Evolutionary conservation across 2,797 vertebrate species (phyloP), one percentile per base, ranked within the genome.

Genomic region (Euthynnus affinis): DNA sequence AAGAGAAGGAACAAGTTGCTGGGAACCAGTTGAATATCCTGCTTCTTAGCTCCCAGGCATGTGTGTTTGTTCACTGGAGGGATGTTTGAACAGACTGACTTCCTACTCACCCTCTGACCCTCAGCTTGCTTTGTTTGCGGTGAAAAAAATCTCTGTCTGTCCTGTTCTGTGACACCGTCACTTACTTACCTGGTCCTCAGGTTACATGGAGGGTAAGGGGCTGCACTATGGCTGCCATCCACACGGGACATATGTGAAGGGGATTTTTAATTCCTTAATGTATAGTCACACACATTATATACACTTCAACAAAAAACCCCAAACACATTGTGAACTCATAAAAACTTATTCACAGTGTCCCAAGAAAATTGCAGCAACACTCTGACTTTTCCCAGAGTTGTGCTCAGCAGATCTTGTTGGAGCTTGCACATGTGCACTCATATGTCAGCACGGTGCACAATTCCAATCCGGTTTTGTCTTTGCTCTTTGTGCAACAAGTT

Each of bases 11-110:
- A 64, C 10, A 42, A 56, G 63, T 49, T 64, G 32, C 59, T 76
- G 65, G 71, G 71, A 92, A 83, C 66, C 20, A 25, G 66, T 81
- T 79, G 67, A 67, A 70, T 66, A 51, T 87, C 71, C 64, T 83
- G 48, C 75, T 83, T 67, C 62, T 70, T 13, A 46, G 49, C 85
- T 85, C 63, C 53, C 62, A 82, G 76, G 57, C 76, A 51, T 82
- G 55, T 66, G 53, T 91, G 88, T 92, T 94, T 94, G 91, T 78
- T 91, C 64, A 81, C 60, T 70, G 58, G 23, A 71, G 74, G 68
- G 87, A 71, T 89, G 76, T 93, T 94, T 92, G 79, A 88, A 88
- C 85, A 87, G 67, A 85, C 52, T 22, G 73, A 78, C 87, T 92
- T 91, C 85, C 74, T 71, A 58, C 76, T 76, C 55, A 25, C 77